Evolutionary conservation across 2,797 vertebrate genomes (phyloP), one percentile per base, ranked within the genome.

Genomic region (Emydoidea blandingii): DNA sequence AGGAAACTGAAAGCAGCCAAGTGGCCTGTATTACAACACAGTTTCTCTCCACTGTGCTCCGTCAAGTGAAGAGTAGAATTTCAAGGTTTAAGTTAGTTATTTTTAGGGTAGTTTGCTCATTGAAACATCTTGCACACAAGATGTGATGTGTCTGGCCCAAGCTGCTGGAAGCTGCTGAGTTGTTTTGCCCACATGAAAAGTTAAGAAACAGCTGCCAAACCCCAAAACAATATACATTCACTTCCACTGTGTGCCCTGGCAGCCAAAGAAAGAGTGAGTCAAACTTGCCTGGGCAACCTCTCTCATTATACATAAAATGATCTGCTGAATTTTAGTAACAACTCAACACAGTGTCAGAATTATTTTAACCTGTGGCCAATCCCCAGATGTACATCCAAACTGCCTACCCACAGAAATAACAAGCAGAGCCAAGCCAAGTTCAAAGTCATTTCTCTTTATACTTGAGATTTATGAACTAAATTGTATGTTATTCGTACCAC

Each of bases 351-450:
- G 86, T 81, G 96, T 91, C 53, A 65, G 92, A 95, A 82, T 95
- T 97, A 96, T 96, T 97, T 97, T 97, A 97, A 97, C 94, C 93
- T 80, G 41, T 56, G 41, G 95, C 88, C 78, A 95, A 65, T 74
- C 87, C 79, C 59, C 74, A 90, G 86, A 91, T 37, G 50, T 86
- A 96, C 5, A 54, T 91, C 87, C 92, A 94, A 92, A 94, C 57
- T 92, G 95, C 87, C 85, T 85, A 90, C 87, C 85, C 94, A 96
- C 91, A 95, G 88, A 97, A 96, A 95, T 86, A 97, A 95, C 91
- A 96, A 90, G 91, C 91, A 95, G 72, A 95, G 95, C 91, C 96
- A 88, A 88, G 79, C 54, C 92, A 96, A 89, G 79, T 90, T 97
- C 86, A 94, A 94, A 95, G 89, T 41, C 25, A 89, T 96, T 95